Evolutionary conservation across 2,113 vertebrate species (phyloP), one percentile per base, ranked within the genome.

Genomic region (Serilophus lunatus): DNA sequence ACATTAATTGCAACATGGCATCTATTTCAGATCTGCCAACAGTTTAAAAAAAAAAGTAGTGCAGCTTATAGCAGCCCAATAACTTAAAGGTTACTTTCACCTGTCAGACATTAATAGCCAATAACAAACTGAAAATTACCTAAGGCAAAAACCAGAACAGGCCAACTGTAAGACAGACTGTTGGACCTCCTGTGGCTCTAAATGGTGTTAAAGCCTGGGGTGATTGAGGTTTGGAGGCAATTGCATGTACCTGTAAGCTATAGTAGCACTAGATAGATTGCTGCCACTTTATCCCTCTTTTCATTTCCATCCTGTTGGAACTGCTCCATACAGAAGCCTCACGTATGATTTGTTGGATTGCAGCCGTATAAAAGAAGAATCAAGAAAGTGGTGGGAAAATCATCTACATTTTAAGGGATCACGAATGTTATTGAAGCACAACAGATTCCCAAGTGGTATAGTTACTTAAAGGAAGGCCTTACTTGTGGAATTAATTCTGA

Each of bases 1-100:
- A 78, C 51, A 87, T 91, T 95, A 93, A 79, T 96, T 29, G 47
- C 82, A 89, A 96, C 82, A 83, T 56, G n/a, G 14, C 68, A 85
- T 90, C 49, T 94, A 72, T 87, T 93, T 95, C 72, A 95, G 53
- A 86, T 89, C 72, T 74, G 36, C 18, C 59, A 88, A 79, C 49
- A 76, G 57, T 42, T 74, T n/a, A 71, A 65, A 42, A 88, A 74
- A 82, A 86, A 42, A 63, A 82, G 44, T 74, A 49, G 24, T 71
- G 18, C 44, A 79, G 47, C 82, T 90, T 91, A 25, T 7, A 74
- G 25, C 38, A 54, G 59, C 10, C 23, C 87, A 72, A n/a, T 86
- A 90, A 82, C 84, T 90, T 96, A 44, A 63, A 93, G 71, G 49
- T 93, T 90, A 79, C 78, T 85, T 47, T 93, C 56, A 91, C 47